These are phyloP conservation scores for Hozukius guyotensis DNA, from an alignment of 2,797 vertebrate genomes.

Conservation along the genomic window DNA sequence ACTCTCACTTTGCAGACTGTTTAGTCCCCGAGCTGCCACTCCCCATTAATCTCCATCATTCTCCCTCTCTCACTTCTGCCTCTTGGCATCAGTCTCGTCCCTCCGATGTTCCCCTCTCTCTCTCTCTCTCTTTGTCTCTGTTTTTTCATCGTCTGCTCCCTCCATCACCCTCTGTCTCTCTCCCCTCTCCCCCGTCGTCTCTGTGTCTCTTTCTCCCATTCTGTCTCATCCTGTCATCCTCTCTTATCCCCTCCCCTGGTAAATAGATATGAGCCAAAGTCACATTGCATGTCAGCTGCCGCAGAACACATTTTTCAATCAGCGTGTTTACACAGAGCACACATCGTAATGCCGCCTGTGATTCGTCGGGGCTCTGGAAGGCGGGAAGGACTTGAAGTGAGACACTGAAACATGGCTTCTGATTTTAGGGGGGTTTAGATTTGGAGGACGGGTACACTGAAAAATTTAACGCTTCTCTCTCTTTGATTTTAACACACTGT, in stretches of 20 bases:
- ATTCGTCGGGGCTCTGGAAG: constrained; percentile 32
- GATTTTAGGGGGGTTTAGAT: constrained; percentile 50
- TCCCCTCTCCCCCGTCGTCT: constrained; percentile 31
- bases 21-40: constrained; percentile 73
- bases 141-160: constrained; percentile 20
- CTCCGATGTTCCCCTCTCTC: constrained; percentile 22
- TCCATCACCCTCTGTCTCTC: constrained; percentile 26
- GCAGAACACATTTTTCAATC: constrained; percentile 62
- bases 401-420: constrained; percentile 28
- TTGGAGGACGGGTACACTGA: constrained; percentile 33
- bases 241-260: constrained; percentile 48
- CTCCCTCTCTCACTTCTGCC: constrained; percentile 58
- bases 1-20: constrained; percentile 63
- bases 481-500: constrained; percentile 67
- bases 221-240: constrained; percentile 49
- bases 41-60: constrained; percentile 80
- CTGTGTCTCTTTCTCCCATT: constrained; percentile 24
- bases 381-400: constrained; percentile 22
- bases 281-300: constrained; percentile 52
- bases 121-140: constrained; percentile 23
- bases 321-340: constrained; percentile 61
- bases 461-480: constrained; percentile 41
- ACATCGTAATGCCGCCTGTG: constrained; percentile 29
- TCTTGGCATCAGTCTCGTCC: constrained; percentile 57
- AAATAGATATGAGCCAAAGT: constrained; percentile 64